phyloP scores from a whole-genome alignment of 2,797 vertebrate species.

The Hybognathus amarus region DNA sequence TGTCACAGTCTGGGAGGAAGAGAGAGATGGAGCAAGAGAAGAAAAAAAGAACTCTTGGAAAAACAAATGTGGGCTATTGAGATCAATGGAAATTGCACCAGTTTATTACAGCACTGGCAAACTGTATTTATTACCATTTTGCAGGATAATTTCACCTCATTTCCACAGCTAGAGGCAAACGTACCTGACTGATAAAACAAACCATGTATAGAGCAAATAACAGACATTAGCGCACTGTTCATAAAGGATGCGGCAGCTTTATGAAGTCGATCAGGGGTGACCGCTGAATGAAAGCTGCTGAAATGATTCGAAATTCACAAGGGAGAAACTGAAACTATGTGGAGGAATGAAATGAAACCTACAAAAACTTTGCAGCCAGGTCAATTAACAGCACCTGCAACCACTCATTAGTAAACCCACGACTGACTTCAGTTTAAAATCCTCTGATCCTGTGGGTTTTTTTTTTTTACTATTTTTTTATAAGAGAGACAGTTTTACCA shows the following conservation, averaged over 20 bases:
- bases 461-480: too few species aligned
- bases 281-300: background rate
- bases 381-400: background rate
- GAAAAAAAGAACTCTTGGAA: background rate
- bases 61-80: background rate
- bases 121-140: conserved; percentile 3
- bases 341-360: conserved; percentile 17
- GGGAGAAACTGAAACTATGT: conserved; percentile 9
- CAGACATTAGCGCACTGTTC: background rate
- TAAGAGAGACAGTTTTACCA: background rate
- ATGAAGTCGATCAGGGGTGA: background rate
- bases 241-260: background rate
- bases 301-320: background rate
- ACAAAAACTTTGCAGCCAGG: background rate
- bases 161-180: conserved; percentile 32
- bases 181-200: background rate
- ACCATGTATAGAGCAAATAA: background rate
- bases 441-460: background rate
- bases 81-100: conserved; percentile 5
- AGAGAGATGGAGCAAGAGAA: background rate
- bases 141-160: background rate
- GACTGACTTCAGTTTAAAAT: background rate
- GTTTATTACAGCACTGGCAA: background rate
- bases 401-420: conserved; percentile 10
- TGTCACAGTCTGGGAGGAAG: background rate